Base-by-base conservation (phyloP, 1,140 invertebrate species). In the Heliconius hermathena region DNA sequence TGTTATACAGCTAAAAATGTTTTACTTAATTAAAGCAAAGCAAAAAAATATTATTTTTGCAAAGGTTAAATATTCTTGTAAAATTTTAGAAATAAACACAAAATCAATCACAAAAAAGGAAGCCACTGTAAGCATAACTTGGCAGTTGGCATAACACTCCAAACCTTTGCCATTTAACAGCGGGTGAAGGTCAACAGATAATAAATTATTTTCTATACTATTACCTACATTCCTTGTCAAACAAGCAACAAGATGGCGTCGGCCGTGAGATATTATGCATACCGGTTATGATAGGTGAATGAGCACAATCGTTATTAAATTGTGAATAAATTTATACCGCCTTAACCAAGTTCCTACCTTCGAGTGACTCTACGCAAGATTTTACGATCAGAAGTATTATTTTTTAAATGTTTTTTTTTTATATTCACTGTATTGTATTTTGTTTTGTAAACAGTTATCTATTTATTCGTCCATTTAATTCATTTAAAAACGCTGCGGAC, bases 131-230 rank as follows among this genome's bases (percentile, higher is more conserved):
- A 66, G 60, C 0, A 16, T 26, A 66, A 66, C 54, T 46, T 66
- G 26, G n/a, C 33, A 75, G 36, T 46, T 66, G 46, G 33, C 33
- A 75, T 41, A 74, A 74, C 26, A 74, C 73, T 57, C 54, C 13
- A 75, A 60, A 75, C 60, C 54, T 13, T 60, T 41, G 74, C 20
- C 60, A 76, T 76, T 76, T 76, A 13, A 49, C 74, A 71, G 18
- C 74, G 57, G 74, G 36, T 76, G 74, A 76, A 76, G 74, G 74
- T 76, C 74, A 71, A 76, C n/a, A 70, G 38, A 76, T 76, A 75
- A 66, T 75, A 70, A 76, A 76, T 76, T 70, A 76, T 70, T 70
- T 76, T 76, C 60, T 70, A 41, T 76, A 26, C 26, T 70, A 76
- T 71, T 76, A 76, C 66, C 74, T 76, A 66, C 57, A 76, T 76